These are phyloP conservation scores for Microplitis deprimator DNA, from an alignment of 2,888 invertebrate species.

Conservation along the genomic window DNA sequence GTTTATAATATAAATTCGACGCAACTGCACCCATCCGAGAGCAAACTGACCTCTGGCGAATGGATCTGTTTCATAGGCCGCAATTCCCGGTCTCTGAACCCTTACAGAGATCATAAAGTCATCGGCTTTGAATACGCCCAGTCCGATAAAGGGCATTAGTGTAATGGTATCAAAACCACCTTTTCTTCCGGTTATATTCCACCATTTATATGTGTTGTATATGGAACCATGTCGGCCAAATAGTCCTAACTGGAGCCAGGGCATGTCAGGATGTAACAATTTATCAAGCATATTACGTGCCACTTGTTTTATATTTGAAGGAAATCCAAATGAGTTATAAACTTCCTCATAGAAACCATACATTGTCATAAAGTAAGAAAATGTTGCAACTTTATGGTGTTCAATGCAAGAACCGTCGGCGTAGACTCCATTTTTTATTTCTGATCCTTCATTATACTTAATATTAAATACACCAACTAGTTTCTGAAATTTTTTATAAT, in stretches of 20 bases:
- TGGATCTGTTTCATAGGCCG: neutral
- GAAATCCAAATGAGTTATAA: neutral
- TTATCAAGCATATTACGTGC: neutral
- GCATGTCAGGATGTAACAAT: neutral
- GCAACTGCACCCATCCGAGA: neutral
- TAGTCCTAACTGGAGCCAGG: neutral
- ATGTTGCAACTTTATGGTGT: neutral
- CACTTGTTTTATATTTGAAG: neutral
- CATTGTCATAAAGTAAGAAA: neutral
- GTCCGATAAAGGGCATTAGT: neutral
- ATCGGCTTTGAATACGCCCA: neutral
- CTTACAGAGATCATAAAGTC: neutral
- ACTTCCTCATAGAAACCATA: neutral
- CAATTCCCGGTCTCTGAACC: neutral
- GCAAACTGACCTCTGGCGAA: neutral
- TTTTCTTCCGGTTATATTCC: neutral
- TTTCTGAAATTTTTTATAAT: neutral
- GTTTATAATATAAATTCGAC: neutral
- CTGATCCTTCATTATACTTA: neutral
- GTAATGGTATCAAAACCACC: neutral
- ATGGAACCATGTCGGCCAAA: neutral
- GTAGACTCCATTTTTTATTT: neutral
- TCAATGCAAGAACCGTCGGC: neutral
- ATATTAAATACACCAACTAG: neutral
- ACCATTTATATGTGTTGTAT: neutral